A percentile compares a stretch with the other conserved stretches of the same genome.
Evolutionary conservation across 2,113 vertebrate species (phyloP).

Genomic region (Pavo muticus): DNA sequence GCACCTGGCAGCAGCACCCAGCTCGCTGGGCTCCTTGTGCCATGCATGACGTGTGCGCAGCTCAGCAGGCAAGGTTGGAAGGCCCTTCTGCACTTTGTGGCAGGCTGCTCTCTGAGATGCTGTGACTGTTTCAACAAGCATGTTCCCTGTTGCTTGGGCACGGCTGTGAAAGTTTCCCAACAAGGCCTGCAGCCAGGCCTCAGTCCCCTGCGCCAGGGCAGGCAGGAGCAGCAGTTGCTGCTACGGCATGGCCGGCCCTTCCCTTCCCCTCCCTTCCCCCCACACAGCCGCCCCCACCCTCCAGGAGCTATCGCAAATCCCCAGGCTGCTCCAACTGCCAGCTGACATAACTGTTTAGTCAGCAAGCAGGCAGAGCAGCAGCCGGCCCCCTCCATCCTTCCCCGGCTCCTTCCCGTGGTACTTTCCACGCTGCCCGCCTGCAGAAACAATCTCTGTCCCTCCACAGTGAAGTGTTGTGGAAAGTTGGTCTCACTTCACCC

Average conservation of each 20-base stretch:
- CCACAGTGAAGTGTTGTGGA: background rate
- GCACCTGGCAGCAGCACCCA: background rate
- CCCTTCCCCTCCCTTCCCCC: conserved; percentile 51
- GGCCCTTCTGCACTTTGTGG: background rate
- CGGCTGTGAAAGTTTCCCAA: accelerated
- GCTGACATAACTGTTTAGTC: conserved; percentile 90
- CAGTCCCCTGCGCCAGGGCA: background rate
- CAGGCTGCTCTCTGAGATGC: background rate
- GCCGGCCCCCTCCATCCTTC: conserved; percentile 49
- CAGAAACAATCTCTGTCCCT: background rate
- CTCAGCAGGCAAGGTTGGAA: accelerated
- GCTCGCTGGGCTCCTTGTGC: accelerated
- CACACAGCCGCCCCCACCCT: conserved; percentile 61
- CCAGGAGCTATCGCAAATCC: conserved; percentile 84
- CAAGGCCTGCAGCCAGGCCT: background rate
- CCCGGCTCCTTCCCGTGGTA: background rate
- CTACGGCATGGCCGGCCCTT: conserved; percentile 23
- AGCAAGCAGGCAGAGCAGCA: conserved; percentile 75
- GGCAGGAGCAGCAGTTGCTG: conserved; percentile 65
- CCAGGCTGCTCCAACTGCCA: conserved; percentile 80
- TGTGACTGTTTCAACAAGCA: too few relatives aligned
- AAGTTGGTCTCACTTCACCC: background rate
- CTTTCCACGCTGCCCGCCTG: background rate
- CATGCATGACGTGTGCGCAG: background rate
- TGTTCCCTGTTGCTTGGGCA: background rate